phyloP scores from a whole-genome alignment of 2,888 invertebrate species.

The Pasiphila rectangulata region DNA sequence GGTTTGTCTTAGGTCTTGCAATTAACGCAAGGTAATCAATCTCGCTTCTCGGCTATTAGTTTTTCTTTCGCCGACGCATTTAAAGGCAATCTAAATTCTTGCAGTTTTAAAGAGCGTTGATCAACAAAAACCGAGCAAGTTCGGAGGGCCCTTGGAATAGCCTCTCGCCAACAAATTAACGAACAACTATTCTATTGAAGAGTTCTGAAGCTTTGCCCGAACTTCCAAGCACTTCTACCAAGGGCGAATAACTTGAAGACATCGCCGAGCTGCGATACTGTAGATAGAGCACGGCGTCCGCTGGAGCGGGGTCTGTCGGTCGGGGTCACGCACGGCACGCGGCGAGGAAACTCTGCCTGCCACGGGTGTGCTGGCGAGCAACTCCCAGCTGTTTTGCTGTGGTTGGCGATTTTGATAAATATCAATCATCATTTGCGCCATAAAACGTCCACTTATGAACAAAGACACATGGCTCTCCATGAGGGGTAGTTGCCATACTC shows the following conservation, averaged over 20 bases:
- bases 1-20: too few species aligned
- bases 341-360: too few species aligned
- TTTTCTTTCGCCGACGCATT: constrained; percentile 13
- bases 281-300: not conserved
- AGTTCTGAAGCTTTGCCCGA: constrained; percentile 26
- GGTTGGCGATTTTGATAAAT: too few species aligned
- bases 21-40: too few species aligned
- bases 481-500: too few species aligned
- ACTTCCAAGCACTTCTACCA: constrained; percentile 29
- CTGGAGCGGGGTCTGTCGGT: not conserved
- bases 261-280: constrained; percentile 20
- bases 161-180: constrained; percentile 34
- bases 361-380: too few species aligned
- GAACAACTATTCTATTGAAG: constrained; percentile 37
- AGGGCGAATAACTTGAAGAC: constrained; percentile 29
- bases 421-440: too few species aligned
- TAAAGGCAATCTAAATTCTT: constrained; percentile 26
- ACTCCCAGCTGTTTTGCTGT: too few species aligned
- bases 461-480: too few species aligned
- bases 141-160: constrained; percentile 26
- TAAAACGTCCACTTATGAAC: too few species aligned
- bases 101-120: constrained; percentile 19
- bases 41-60: constrained; percentile 1
- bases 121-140: constrained; percentile 28
- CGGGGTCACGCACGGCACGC: too few species aligned